Base-by-base conservation (phyloP, 1,140 invertebrate species). In the Sarcophaga bullata region DNA sequence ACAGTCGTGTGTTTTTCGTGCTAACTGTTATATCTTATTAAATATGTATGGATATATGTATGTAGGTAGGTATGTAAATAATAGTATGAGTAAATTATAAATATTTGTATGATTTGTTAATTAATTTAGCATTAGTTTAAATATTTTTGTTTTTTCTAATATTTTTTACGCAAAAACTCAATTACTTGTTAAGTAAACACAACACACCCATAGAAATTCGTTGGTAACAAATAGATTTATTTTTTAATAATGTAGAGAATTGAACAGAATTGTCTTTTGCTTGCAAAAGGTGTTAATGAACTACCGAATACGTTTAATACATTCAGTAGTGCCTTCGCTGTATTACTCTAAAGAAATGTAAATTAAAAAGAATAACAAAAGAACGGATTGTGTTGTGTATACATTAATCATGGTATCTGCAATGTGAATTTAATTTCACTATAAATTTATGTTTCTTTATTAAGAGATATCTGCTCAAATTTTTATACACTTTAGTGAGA, bases 91-190 rank as follows among this genome's bases (percentile, higher is more conserved):
- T 37, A 37, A 37, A 37, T 37, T 52, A 52, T 8, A 10, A 6
- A 5, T 15, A 58, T 58, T 58, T 58, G 54, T 58, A 15, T 58
- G 54, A 58, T 58, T 58, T 58, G 54, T 58, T 58, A 58, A 58
- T 58, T 58, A 58, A 58, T 58, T 58, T 58, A 58, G 15, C 54
- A 58, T 58, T 58, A 58, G n/a, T 13, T 58, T 58, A 58, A 58
- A n/a, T 58, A 13, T 58, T 58, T 58, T 58, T 58, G 50, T 52
- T 52, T 10, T 37, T 37, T 37, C 25, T 37, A 37, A 37, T 37
- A 37, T 58, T 58, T n/a, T 58, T 58, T 58, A 58, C 54, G 54
- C 54, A 58, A 58, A 58, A 58, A 13, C 54, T 15, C 54, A 58
- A 58, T 58, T 58, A 58, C 54, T 58, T 13, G 54, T 58, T 58